A percentile compares a stretch with the other conserved stretches of the same genome.
phyloP scores from a whole-genome alignment of 2,113 vertebrate species.

The Cettia cetti region DNA sequence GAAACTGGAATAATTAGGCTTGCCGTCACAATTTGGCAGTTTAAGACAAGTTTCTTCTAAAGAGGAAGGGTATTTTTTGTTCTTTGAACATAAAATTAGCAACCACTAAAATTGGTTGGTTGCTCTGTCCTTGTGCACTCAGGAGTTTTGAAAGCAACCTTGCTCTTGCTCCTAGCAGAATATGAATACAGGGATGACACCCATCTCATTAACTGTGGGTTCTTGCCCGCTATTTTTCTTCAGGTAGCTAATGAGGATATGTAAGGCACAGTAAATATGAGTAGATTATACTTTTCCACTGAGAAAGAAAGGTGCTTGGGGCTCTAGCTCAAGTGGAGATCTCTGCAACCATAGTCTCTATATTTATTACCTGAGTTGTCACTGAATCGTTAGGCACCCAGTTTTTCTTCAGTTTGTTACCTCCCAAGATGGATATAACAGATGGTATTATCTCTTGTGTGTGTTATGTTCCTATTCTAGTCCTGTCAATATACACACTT shows the following conservation, averaged over 20 bases:
- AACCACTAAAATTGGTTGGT: not conserved
- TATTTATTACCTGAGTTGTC: not conserved
- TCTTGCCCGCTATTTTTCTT: not conserved
- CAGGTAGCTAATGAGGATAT: not conserved
- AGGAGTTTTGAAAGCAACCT: not conserved
- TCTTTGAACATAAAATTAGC: not conserved
- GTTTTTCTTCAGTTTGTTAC: not conserved
- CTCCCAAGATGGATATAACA: not conserved
- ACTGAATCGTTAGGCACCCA: not conserved
- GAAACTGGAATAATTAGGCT: not conserved
- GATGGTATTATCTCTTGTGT: not conserved
- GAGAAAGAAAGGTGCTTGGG: not conserved
- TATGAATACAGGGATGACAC: not conserved
- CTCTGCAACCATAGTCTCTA: not conserved
- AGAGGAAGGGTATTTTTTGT: not conserved
- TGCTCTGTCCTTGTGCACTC: not conserved
- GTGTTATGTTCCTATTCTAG: not conserved
- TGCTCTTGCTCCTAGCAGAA: not conserved
- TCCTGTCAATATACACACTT: not conserved
- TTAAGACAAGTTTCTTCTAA: not conserved
- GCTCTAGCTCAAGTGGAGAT: not conserved
- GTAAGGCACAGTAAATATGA: not conserved
- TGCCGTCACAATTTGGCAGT: fast-evolving
- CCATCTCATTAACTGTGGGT: not conserved
- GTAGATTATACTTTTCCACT: not conserved